Conservation (phyloP, 2,888 invertebrate genomes). For the Stictocephala bisonia region DNA sequence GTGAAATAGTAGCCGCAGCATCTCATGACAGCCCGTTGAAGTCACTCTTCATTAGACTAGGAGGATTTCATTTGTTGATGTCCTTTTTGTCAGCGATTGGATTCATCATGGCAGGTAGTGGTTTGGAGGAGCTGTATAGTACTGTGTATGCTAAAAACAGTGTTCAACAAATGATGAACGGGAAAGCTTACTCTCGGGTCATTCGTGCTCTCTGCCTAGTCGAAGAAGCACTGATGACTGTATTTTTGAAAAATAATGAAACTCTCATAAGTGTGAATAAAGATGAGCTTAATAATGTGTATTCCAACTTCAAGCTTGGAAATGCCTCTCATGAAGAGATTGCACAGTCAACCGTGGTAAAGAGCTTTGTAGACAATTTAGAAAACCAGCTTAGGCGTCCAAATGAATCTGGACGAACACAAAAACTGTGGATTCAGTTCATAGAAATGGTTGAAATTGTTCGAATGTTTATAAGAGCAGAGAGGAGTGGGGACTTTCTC, state of each 20-base stretch:
- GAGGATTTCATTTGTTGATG: conserved; percentile 25
- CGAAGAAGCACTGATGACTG: conserved; percentile 27
- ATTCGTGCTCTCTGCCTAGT: conserved; percentile 17
- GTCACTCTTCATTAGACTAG: conserved; percentile 24
- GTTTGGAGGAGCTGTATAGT: conserved; percentile 19
- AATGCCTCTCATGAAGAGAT: conserved; percentile 17
- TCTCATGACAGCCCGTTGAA: conserved; percentile 37
- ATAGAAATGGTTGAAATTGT: no score
- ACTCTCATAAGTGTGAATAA: conserved; percentile 13
- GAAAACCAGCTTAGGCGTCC: neutral
- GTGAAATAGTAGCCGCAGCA: conserved; percentile 37
- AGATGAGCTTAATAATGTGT: conserved; percentile 4
- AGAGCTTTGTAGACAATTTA: conserved; percentile 18
- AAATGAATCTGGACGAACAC: conserved; percentile 25
- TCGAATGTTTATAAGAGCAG: conserved; percentile 28
- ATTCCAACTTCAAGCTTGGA: conserved; percentile 3
- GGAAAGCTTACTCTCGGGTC: conserved; percentile 22
- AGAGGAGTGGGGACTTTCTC: conserved; percentile 25
- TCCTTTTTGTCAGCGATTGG: conserved; percentile 28
- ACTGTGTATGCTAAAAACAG: conserved; percentile 2
- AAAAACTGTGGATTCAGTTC: conserved; percentile 32
- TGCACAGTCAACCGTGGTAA: conserved; percentile 12
- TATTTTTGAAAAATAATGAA: conserved; percentile 12
- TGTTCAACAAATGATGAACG: conserved; percentile 35
- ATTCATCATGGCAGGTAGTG: conserved; percentile 30